Evolutionary conservation across 2,888 invertebrate genomes (phyloP), one percentile per base, ranked within the genome.

Genomic region (Junonia oenone): DNA sequence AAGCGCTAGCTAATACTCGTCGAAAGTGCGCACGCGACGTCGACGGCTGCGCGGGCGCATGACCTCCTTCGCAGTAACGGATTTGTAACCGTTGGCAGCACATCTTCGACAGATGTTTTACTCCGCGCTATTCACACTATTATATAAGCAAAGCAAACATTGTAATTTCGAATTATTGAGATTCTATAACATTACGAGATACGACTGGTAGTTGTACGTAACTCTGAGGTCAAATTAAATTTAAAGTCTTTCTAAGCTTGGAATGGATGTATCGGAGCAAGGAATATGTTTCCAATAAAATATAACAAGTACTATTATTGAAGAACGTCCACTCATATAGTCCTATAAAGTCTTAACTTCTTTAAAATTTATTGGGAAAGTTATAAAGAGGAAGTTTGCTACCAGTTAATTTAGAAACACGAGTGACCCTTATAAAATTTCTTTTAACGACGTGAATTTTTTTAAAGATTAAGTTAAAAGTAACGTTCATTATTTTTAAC

Each of bases 41-140:
- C 26, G 50, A 11, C 17, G 38, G 14, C 62, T 57, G 38, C 51
- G 56, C 46, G 51, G 55, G 63, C 63, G 68, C 62, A 57, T 76
- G 89, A 90, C 89, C 89, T 77, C 80, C 81, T 87, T 87, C 62
- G 67, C 64, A 64, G 72, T 81, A 82, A 79, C 83, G 83, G 83
- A 68, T 71, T 76, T 56, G 67, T 69, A 73, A 73, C 75, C 70
- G 75, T 75, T 69, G 63, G 61, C 54, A 59, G 59, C 48, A 56
- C 57, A 62, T 63, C 66, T 66, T 67, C 63, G 58, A 56, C 63
- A 71, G 66, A 68, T 68, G 68, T 68, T 63, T 62, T 59, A 53
- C 58, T 63, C 62, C 62, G 63, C 61, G 61, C 64, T 67, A 66
- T 65, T 67, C 57, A 55, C 45, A 48, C 49, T 59, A 63, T 75